These are phyloP conservation scores for Carollia perspicillata DNA, from an alignment of 2,113 vertebrate species.

Conservation along the genomic window DNA sequence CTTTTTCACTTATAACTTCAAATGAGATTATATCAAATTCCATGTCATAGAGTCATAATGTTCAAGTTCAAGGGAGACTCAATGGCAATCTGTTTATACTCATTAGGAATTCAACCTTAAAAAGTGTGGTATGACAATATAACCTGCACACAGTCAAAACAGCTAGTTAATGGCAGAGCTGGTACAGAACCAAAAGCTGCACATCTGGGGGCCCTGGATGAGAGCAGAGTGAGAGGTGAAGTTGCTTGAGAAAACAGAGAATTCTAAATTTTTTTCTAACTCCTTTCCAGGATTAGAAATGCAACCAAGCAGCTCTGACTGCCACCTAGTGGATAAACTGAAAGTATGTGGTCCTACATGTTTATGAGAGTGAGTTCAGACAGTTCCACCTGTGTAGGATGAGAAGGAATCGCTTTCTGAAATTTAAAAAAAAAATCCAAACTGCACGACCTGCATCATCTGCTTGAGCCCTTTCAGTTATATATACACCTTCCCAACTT, in stretches of 20 bases:
- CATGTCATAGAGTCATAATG: neutral
- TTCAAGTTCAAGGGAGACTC: neutral
- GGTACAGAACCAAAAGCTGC: neutral
- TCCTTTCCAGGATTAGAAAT: neutral
- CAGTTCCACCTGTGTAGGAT: neutral
- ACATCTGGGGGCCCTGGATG: neutral
- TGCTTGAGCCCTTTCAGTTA: neutral
- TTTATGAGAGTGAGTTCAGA: neutral
- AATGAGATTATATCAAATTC: neutral
- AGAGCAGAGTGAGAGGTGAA: neutral
- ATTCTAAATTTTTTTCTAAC: neutral
- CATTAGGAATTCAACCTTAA: neutral
- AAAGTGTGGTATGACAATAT: neutral
- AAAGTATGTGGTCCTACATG: neutral
- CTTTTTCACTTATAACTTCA: neutral
- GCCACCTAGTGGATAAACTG: constrained; percentile 51
- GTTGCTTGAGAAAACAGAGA: neutral
- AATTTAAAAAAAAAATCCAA: neutral
- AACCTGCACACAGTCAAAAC: neutral
- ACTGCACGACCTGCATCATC: neutral
- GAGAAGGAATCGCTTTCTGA: neutral
- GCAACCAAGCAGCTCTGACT: neutral
- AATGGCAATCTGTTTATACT: neutral
- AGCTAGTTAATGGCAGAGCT: neutral
- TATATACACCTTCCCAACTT: neutral